These are phyloP conservation scores for Ranitomeya variabilis DNA, from an alignment of 2,113 vertebrate genomes.

Conservation along the genomic window DNA sequence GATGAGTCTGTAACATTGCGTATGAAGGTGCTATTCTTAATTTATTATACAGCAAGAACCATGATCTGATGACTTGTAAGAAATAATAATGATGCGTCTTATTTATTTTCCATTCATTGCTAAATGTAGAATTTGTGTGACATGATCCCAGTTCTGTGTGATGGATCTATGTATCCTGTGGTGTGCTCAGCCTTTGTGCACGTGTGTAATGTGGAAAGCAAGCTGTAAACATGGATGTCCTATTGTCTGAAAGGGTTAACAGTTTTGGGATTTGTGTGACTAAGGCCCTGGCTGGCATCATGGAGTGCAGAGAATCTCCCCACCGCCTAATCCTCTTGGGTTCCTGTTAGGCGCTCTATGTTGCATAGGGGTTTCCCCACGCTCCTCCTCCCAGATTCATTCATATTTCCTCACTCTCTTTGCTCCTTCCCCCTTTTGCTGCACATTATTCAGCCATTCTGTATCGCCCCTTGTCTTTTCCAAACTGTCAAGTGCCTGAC, in stretches of 20 bases:
- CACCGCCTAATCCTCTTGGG: conserved; percentile 59
- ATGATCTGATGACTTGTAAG: too few relatives aligned
- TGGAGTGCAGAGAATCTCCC: conserved; percentile 61
- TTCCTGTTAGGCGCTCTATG: conserved; percentile 74
- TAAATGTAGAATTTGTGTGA: too few relatives aligned
- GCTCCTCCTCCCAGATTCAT: conserved; percentile 85
- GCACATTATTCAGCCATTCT: conserved; percentile 41
- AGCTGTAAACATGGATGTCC: neutral
- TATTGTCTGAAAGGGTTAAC: neutral
- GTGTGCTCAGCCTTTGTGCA: too few relatives aligned
- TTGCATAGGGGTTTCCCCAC: conserved; percentile 96
- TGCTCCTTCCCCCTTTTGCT: conserved; percentile 48
- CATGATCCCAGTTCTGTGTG: too few relatives aligned
- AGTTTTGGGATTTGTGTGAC: conserved; percentile 3
- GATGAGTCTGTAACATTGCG: too few relatives aligned
- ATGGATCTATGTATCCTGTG: too few relatives aligned
- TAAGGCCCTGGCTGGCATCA: conserved; percentile 26
- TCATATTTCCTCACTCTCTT: conserved; percentile 71
- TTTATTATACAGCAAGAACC: too few relatives aligned
- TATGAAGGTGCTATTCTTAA: too few relatives aligned
- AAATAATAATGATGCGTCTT: too few relatives aligned
- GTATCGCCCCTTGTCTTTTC: conserved; percentile 26
- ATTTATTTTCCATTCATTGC: too few relatives aligned
- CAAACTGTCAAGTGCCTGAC: conserved; percentile 40
- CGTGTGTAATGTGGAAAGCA: neutral